phyloP scores from a whole-genome alignment of 2,888 invertebrate genomes.

The Drosophila fulvimacula region DNA sequence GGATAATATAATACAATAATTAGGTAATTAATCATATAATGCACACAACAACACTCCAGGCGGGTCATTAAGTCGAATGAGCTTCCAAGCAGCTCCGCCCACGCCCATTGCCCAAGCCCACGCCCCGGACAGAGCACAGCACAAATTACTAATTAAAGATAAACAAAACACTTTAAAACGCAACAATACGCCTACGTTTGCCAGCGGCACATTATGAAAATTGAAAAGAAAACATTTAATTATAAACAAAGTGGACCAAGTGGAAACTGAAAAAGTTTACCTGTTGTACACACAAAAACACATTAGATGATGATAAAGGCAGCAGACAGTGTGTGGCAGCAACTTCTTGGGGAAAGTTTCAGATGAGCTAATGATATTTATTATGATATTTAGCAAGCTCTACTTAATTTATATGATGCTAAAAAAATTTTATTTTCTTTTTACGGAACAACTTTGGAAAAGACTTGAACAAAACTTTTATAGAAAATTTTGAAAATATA shows the following conservation, averaged over 20 bases:
- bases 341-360: neutral
- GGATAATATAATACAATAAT: slow-evolving; percentile 64
- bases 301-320: neutral
- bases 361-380: slow-evolving; percentile 35
- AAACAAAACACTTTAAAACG: slow-evolving; percentile 68
- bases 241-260: slow-evolving; percentile 37
- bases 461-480: neutral
- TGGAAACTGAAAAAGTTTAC: slow-evolving; percentile 52
- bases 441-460: neutral
- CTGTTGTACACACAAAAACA: slow-evolving; percentile 46
- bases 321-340: neutral
- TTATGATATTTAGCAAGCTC: slow-evolving; percentile 24
- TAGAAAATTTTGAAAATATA: neutral
- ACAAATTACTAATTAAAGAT: slow-evolving; percentile 67
- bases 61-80: slow-evolving; percentile 61
- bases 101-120: neutral
- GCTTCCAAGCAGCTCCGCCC: neutral
- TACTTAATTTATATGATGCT: too few relatives aligned
- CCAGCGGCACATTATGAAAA: slow-evolving; percentile 39
- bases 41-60: slow-evolving; percentile 31
- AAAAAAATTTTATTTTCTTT: too few relatives aligned
- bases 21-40: slow-evolving; percentile 71
- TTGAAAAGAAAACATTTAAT: slow-evolving; percentile 72
- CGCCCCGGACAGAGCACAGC: neutral
- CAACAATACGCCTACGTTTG: slow-evolving; percentile 29